Base-by-base conservation (phyloP, 2,888 invertebrate genomes). In the Scelioninae gen. 1 region DNA sequence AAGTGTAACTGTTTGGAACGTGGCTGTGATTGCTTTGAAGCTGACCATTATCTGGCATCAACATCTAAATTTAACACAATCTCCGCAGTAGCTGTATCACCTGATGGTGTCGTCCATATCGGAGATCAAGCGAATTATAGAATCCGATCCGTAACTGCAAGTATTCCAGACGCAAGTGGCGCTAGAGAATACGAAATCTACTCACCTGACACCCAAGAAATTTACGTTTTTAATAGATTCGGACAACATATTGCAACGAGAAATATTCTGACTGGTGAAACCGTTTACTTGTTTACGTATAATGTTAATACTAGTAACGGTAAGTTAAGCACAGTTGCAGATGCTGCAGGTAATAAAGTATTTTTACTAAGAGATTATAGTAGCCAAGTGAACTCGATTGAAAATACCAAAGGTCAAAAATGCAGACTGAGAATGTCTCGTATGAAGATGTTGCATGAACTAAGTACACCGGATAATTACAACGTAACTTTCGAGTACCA, bases 281-380 rank as follows among this genome's bases (percentile, higher is more conserved):
- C 96, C 3, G 96, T 97, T 85, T 99, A 98, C 91, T 95, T 97
- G 1, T 99, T 99, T 91, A 96, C 98, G 0, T 99, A 99, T 93
- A 98, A 98, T 87, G 98, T 98, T 0, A 98, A 98, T 91, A 98
- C 98, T 0, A 98, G 97, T 89, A 98, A 98, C 89, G 99, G 99
- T 0, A 98, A 98, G 91, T 93, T 99, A 16, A 97, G 97, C 88
- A 97, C 97, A 0, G 98, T 99, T 0, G 97, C 97, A 0, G 98
- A 98, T 90, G 96, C 98, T 0, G 97, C 98, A 5, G 97, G 98
- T 60, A 97, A 97, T 89, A 97, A 97, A 92, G 96, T 97, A 0
- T 97, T 97, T 93, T 91, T 97, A 11, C 92, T 97, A 9, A 93
- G 97, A 34, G 97, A 97, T 90, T 97, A 97, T 90, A 96, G 96